Conservation (phyloP, 2,797 vertebrate genomes). For the Gymnoscopelus microlampas region DNA sequence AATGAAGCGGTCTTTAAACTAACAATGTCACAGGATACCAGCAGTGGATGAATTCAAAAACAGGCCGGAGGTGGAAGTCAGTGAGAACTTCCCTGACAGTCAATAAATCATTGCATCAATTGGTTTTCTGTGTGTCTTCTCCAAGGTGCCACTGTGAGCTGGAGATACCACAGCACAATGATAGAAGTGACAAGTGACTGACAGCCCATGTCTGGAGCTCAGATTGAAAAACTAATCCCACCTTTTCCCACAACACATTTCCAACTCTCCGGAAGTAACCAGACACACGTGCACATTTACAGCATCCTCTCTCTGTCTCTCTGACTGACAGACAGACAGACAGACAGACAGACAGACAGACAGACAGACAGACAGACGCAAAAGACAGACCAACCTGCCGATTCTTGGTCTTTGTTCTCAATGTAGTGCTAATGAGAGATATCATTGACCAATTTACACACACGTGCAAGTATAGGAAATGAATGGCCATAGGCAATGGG, state of each 20-base stretch:
- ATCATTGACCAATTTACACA: slow-evolving; percentile 39
- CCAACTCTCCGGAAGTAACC: slow-evolving; percentile 5
- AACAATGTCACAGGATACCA: slow-evolving; percentile 12
- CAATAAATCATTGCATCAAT: too few relatives aligned
- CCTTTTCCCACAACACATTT: slow-evolving; percentile 1
- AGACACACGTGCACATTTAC: slow-evolving; percentile 17
- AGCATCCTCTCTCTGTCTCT: neutral
- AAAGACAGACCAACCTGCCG: too few relatives aligned
- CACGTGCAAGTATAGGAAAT: too few relatives aligned
- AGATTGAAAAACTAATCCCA: too few relatives aligned
- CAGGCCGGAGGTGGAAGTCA: too few relatives aligned
- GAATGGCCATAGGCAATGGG: too few relatives aligned
- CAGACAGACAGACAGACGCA: neutral
- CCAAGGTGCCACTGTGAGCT: too few relatives aligned
- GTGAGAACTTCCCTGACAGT: too few relatives aligned
- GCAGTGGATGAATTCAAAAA: neutral
- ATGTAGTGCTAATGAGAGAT: too few relatives aligned
- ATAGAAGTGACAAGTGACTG: neutral
- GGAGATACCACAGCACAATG: neutral
- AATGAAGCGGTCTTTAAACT: slow-evolving; percentile 6
- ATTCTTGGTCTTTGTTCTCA: too few relatives aligned
- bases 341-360: neutral
- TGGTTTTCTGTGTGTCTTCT: too few relatives aligned
- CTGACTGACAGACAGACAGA: neutral
- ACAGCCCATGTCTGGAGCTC: neutral